These are phyloP conservation scores for Camponotus vicinus DNA, from an alignment of 1,140 invertebrate genomes.

Conservation along the genomic window DNA sequence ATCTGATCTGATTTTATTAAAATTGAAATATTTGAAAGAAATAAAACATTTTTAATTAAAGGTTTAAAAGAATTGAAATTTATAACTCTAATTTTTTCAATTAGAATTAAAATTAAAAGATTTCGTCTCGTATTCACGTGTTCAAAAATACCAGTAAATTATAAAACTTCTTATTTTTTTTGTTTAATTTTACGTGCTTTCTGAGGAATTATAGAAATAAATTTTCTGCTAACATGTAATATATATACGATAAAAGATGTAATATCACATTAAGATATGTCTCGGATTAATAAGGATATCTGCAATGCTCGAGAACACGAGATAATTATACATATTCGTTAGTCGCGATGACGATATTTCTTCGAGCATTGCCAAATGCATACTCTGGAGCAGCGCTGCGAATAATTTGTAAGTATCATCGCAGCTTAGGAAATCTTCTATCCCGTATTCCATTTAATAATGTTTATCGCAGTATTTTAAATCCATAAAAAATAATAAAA, in stretches of 20 bases:
- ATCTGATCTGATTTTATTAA: not conserved
- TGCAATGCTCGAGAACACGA: not conserved
- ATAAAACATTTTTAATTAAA: not conserved
- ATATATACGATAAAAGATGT: not conserved
- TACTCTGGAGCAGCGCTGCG: not conserved
- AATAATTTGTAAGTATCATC: not conserved
- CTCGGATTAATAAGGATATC: not conserved
- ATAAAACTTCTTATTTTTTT: too few relatives aligned
- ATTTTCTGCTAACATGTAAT: not conserved
- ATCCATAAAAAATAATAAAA: not conserved
- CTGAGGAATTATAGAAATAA: not conserved
- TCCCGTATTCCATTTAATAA: not conserved
- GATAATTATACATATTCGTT: not conserved
- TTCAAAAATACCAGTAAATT: not conserved
- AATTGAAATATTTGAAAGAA: not conserved
- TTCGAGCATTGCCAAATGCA: not conserved
- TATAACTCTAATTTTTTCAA: not conserved
- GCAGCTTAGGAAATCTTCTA: too few relatives aligned
- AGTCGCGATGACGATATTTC: not conserved
- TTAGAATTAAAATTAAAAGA: not conserved
- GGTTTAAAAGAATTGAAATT: not conserved
- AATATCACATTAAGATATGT: not conserved
- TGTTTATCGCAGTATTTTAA: not conserved
- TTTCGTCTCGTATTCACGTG: not conserved
- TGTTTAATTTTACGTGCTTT: not conserved